Conservation (phyloP, 2,797 vertebrate species). For the Characodon lateralis region DNA sequence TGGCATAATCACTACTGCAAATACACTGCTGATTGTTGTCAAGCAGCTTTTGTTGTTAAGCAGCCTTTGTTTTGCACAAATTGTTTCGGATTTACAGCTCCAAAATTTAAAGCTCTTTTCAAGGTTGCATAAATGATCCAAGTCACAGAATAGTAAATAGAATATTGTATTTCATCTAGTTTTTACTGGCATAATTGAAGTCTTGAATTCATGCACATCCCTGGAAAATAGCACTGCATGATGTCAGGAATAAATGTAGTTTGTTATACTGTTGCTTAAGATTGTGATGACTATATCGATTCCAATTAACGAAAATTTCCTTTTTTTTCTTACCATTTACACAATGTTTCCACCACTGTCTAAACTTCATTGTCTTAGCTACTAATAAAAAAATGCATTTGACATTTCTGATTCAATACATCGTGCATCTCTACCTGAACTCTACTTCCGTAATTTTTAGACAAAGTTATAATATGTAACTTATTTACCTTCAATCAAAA, state of each 20-base stretch:
- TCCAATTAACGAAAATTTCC: background rate
- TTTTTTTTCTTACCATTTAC: background rate
- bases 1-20: slow-evolving; percentile 15
- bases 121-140: background rate
- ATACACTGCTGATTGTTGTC: background rate
- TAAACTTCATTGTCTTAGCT: background rate
- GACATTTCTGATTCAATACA: too few relatives aligned
- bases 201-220: background rate
- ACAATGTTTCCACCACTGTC: background rate
- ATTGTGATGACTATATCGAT: background rate
- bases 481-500: too few relatives aligned
- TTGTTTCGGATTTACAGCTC: background rate
- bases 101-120: background rate
- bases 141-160: background rate
- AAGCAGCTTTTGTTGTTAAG: slow-evolving; percentile 6
- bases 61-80: background rate
- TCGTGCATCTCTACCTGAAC: too few relatives aligned
- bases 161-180: background rate
- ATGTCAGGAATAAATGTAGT: background rate
- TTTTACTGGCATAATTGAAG: background rate
- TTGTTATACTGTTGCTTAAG: background rate
- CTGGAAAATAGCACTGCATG: background rate
- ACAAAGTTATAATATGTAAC: too few relatives aligned
- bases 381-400: too few relatives aligned
- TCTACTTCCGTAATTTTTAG: too few relatives aligned